Conservation (phyloP, 2,797 vertebrate genomes). For the Aeoliscus strigatus region DNA sequence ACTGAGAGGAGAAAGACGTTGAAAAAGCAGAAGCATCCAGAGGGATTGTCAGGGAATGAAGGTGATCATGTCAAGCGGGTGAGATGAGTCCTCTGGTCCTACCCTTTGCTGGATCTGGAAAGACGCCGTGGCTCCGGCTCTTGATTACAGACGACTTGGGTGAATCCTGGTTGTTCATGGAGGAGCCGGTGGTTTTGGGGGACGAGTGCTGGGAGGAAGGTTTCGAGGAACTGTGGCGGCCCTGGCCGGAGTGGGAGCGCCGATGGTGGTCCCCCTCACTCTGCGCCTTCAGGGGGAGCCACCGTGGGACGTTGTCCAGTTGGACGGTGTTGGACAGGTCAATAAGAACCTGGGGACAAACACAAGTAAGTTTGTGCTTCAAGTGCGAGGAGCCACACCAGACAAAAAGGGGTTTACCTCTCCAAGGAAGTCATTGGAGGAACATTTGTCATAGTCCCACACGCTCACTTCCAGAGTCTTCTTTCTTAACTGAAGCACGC, state of each 20-base stretch:
- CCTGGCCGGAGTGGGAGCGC: conserved; percentile 84
- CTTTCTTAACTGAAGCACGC: conserved; percentile 87
- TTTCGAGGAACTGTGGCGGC: conserved; percentile 85
- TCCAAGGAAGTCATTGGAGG: conserved; percentile 96
- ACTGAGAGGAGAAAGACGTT: conserved; percentile 15
- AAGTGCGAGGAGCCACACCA: background rate
- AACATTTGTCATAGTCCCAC: conserved; percentile 97
- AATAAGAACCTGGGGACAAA: conserved; percentile 82
- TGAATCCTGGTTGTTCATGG: conserved; percentile 79
- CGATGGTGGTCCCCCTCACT: conserved; percentile 89
- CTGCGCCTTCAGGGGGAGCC: conserved; percentile 93
- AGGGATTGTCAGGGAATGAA: conserved; percentile 18
- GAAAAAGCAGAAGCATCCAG: conserved; percentile 12
- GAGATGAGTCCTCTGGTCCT: conserved; percentile 57
- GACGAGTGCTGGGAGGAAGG: conserved; percentile 81
- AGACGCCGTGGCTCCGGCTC: conserved; percentile 96
- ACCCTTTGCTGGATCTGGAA: conserved; percentile 98
- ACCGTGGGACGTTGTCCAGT: conserved; percentile 89
- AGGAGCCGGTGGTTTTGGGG: conserved; percentile 80
- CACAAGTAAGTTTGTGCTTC: background rate
- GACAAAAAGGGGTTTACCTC: conserved; percentile 79
- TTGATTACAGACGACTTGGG: conserved; percentile 97
- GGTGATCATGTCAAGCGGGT: conserved; percentile 28
- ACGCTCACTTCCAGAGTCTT: conserved; percentile 97
- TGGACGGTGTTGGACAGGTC: conserved; percentile 87